Evolutionary conservation across 2,797 vertebrate genomes (phyloP), one percentile per base, ranked within the genome.

Genomic region (Peromyscus melanophrys): DNA sequence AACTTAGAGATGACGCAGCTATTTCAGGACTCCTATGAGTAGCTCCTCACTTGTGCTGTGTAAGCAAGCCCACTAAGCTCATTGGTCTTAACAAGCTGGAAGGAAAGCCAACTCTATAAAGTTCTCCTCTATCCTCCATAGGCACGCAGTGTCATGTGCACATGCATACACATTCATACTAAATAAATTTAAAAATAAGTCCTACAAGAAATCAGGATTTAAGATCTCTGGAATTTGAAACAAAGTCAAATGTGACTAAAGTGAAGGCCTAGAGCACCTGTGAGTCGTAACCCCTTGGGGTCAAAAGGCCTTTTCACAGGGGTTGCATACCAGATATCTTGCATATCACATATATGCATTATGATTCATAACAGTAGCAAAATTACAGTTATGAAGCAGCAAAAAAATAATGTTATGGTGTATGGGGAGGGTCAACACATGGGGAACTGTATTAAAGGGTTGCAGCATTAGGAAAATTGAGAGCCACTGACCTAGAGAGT

Each of bases 201-300:
- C 27, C 40, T 95, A 81, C 31, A 83, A 75, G 73, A 96, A 88
- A 55, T 43, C 10, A 77, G 37, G 23, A 46, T 81, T 57, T 40
- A 76, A 49, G 46, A 49, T 81, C n/a, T 52, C 23, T 71, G 57
- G 88, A 90, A 63, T 89, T 69, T 92, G 25, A 57, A 49, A 85
- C 13, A 88, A 90, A 90, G 88, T 65, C 71, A 92, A 80, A 88
- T 34, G 52, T 89, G n/a, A 92, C 67, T 76, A 31, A 92, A 95
- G 10, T 21, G 16, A 96, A 90, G 25, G 29, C 80, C 81, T 78
- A 52, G 6, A 80, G 23, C 37, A 29, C 57, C 80, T 61, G 80
- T 82, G 25, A 63, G 14, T n/a, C 21, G 10, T 10, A 5, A 80
- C 49, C 52, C 49, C 5, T n/a, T 80, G 49, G 19, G 17, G 17